phyloP scores from a whole-genome alignment of 2,797 vertebrate genomes.

The Xerus rutilus region DNA sequence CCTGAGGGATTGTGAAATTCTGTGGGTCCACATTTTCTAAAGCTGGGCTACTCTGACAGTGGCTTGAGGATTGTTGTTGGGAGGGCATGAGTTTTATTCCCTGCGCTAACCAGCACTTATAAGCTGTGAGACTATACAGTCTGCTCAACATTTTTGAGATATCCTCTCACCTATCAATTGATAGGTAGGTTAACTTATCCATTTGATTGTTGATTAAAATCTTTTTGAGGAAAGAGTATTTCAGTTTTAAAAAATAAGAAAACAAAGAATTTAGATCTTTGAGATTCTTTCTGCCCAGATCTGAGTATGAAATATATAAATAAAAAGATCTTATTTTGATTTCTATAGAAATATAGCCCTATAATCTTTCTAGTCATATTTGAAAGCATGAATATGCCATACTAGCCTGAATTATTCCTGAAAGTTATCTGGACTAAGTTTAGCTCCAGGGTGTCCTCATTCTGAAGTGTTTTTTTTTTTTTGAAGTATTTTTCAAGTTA shows the following conservation, averaged over 20 bases:
- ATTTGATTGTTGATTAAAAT: neutral
- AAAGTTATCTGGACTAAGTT: constrained; percentile 72
- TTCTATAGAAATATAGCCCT: constrained; percentile 36
- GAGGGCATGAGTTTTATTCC: neutral
- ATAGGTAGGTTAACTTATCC: neutral
- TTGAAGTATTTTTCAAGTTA: constrained; percentile 72
- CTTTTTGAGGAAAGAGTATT: neutral
- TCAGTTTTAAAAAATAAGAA: neutral
- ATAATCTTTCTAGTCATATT: constrained; percentile 47
- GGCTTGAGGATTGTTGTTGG: neutral
- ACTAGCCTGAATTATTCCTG: constrained; percentile 48
- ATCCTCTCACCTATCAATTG: neutral
- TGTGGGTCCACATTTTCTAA: neutral
- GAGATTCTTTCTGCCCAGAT: neutral
- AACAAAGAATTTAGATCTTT: constrained; percentile 8
- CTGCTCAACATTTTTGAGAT: neutral
- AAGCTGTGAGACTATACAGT: no score
- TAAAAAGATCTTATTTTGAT: constrained; percentile 45
- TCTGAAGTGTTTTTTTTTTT: constrained; percentile 70
- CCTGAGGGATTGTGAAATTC: neutral
- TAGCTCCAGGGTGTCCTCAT: constrained; percentile 66
- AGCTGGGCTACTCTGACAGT: neutral
- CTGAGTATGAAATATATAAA: constrained; percentile 11
- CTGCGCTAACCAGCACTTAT: neutral
- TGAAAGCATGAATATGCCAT: constrained; percentile 56